A percentile compares a stretch with the other conserved stretches of the same genome.
Conservation (phyloP, 2,888 invertebrate species). For the Danaus chrysippus region DNA sequence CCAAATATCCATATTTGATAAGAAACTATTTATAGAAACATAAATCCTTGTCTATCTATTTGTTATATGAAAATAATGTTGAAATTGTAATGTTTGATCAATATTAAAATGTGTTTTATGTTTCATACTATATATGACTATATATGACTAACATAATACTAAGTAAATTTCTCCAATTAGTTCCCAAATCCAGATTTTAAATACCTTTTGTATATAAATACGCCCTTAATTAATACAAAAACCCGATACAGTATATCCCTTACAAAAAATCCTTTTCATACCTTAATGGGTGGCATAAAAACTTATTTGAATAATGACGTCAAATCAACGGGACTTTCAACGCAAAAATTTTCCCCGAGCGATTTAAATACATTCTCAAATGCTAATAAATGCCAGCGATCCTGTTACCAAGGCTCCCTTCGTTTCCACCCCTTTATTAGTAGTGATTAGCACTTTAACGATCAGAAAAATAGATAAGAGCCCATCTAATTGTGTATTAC, state of each 20-base stretch:
- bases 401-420: constrained; percentile 33
- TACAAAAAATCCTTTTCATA: constrained; percentile 2
- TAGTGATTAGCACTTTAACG: constrained; percentile 35
- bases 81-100: too few relatives aligned
- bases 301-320: constrained; percentile 30
- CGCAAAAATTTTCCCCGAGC: constrained; percentile 32
- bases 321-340: constrained; percentile 35
- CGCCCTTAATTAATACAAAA: background rate
- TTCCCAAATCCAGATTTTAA: too few relatives aligned
- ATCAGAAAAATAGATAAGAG: constrained; percentile 31
- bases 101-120: too few relatives aligned
- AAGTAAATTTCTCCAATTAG: too few relatives aligned
- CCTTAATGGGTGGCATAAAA: constrained; percentile 18
- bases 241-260: background rate
- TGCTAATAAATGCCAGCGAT: constrained; percentile 39
- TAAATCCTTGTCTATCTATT: too few relatives aligned
- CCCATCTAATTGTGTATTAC: constrained; percentile 24
- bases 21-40: too few relatives aligned
- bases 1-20: too few relatives aligned
- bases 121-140: too few relatives aligned
- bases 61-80: too few relatives aligned
- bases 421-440: constrained; percentile 36
- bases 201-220: too few relatives aligned
- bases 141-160: too few relatives aligned
- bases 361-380: constrained; percentile 36